Evolutionary conservation across 37 sponge, comb jelly and placozoan genomes (phyloP), one percentile per base, ranked within the genome.

Genomic region (Theonella swinhoei): DNA sequence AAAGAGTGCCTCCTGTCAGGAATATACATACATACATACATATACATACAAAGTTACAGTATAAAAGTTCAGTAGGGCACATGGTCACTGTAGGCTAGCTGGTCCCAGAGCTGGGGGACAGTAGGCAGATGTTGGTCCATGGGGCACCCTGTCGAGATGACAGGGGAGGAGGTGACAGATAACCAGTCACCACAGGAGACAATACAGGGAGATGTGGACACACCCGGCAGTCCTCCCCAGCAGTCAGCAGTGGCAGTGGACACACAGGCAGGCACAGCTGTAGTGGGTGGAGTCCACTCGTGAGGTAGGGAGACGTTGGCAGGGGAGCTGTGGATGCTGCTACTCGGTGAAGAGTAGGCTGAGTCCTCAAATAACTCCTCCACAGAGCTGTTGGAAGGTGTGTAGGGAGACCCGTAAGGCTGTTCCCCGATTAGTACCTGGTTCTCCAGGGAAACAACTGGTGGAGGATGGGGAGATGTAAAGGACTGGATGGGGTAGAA

Each of bases 281-380:
- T 47, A 14, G 54, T 47, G 54, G 14, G 11, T 7, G 54, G 54
- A 7, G 7, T 7, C 54, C 54, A 47, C 54, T 47, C 54, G 11
- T 47, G 54, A 14, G 54, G 11, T 14, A 47, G 54, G 14, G 54
- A 47, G 54, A 14, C 54, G 7, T 7, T 47, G 54, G 54, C 54
- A 17, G 54, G 54, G 54, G 54, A 47, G 54, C 54, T 34, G 35
- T 69, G 32, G 70, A 30, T 69, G 70, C 74, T 62, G 34, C 62
- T 37, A 62, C 39, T 1, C 37, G 84, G 84, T 8, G 85, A 85
- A 39, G 71, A 78, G 42, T 68, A 85, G 8, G 77, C 85, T 0
- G 77, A 76, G 63, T 78, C 79, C 2, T 36, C 38, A 23, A 25
- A 59, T 7, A 63, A 25, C 24, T 70, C 70, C 0, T 68, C 78